Conservation (phyloP, 1,140 invertebrate genomes). For the Drosophila pseudoananassae region DNA sequence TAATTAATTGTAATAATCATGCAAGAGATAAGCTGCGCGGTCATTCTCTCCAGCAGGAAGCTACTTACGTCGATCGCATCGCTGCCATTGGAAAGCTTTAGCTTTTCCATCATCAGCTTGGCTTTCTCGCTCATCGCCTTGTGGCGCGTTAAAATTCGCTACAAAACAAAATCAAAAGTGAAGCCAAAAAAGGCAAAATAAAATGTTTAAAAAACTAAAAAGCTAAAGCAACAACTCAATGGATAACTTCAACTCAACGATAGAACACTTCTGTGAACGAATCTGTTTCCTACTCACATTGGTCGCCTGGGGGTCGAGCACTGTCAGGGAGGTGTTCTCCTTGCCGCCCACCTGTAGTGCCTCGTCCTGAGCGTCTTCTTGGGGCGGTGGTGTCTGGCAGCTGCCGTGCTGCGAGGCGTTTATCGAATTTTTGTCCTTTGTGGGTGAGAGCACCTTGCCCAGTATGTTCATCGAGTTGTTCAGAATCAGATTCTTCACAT, state of each 20-base stretch:
- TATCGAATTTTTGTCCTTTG: slow-evolving; percentile 87
- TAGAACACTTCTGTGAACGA: neutral
- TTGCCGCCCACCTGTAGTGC: slow-evolving; percentile 14
- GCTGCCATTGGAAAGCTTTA: slow-evolving; percentile 88
- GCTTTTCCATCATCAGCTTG: slow-evolving; percentile 94
- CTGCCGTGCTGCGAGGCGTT: slow-evolving; percentile 61
- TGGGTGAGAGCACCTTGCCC: slow-evolving; percentile 91
- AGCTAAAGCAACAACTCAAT: slow-evolving; percentile 28
- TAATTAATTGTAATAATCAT: slow-evolving; percentile 4
- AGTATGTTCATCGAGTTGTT: slow-evolving; percentile 91
- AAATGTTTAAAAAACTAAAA: slow-evolving; percentile 9
- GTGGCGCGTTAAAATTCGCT: slow-evolving; percentile 88
- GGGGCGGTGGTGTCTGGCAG: slow-evolving; percentile 22
- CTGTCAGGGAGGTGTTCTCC: slow-evolving; percentile 45
- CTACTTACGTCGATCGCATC: slow-evolving; percentile 82
- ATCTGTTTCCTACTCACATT: slow-evolving; percentile 69
- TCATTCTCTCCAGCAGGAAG: slow-evolving; percentile 18
- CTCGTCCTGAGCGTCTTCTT: slow-evolving; percentile 1
- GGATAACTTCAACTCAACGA: slow-evolving; percentile 29
- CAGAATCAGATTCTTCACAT: slow-evolving; percentile 90
- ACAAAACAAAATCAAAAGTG: slow-evolving; percentile 62
- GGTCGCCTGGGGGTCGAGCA: slow-evolving; percentile 71
- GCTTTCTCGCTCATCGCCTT: slow-evolving; percentile 95
- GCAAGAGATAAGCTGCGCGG: slow-evolving; percentile 18
- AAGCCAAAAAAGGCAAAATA: slow-evolving; percentile 49